Evolutionary conservation across 2,113 vertebrate species (phyloP).

Genomic region (Grantiella picta): DNA sequence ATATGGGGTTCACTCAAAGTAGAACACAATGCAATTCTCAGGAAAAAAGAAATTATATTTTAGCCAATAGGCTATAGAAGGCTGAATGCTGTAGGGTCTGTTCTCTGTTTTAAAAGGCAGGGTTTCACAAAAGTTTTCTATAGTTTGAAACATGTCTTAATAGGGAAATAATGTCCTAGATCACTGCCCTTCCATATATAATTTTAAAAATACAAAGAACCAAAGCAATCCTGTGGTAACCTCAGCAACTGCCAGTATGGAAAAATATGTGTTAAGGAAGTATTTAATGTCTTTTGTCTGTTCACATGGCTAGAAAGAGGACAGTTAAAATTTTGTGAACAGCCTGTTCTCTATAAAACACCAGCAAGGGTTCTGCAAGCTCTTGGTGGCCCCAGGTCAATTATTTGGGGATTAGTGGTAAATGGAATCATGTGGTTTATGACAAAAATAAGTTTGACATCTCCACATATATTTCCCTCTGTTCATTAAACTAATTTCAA

Average conservation of each 20-base stretch:
- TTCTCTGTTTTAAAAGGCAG: background rate
- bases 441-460: conserved; percentile 13
- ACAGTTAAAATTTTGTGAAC: background rate
- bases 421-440: conserved; percentile 20
- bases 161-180: background rate
- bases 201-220: background rate
- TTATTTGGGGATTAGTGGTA: conserved; percentile 44
- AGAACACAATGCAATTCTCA: conserved; percentile 14
- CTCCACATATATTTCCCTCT: conserved; percentile 2
- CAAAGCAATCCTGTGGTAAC: conserved; percentile 29
- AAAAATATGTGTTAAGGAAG: background rate
- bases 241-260: background rate
- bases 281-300: conserved; percentile 23
- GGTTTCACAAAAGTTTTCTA: background rate
- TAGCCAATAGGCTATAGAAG: background rate
- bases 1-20: background rate
- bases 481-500: conserved; percentile 45
- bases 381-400: background rate
- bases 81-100: background rate
- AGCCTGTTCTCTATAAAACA: conserved; percentile 30
- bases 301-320: background rate
- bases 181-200: background rate
- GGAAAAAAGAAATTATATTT: background rate
- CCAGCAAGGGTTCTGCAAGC: conserved; percentile 16
- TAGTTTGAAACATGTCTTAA: background rate